phyloP scores from a whole-genome alignment of 2,797 vertebrate species.

The Pachyuromys duprasi region DNA sequence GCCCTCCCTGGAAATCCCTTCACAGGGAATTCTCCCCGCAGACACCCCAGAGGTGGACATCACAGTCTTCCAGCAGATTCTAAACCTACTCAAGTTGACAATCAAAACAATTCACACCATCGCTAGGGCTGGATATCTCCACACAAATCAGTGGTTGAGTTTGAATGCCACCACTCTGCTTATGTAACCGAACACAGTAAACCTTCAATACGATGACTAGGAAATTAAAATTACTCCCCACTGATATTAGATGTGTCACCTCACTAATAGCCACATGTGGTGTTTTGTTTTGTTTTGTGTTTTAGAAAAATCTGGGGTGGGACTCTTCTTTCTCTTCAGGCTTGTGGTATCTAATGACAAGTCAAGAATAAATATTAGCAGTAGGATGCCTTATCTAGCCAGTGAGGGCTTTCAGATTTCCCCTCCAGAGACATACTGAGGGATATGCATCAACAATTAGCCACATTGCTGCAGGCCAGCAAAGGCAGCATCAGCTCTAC shows the following conservation, averaged over 20 bases:
- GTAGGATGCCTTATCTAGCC: background rate
- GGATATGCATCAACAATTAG: constrained; percentile 15
- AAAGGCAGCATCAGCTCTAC: background rate
- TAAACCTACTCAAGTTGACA: background rate
- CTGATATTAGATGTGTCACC: background rate
- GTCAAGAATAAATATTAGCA: constrained; percentile 60
- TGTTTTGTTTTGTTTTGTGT: background rate
- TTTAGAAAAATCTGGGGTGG: background rate
- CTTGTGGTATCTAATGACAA: background rate
- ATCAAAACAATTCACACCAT: background rate
- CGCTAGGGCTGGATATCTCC: background rate
- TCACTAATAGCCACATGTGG: background rate
- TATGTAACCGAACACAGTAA: background rate
- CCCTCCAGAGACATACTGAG: background rate
- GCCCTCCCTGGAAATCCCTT: background rate
- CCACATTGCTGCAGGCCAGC: background rate
- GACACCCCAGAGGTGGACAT: background rate
- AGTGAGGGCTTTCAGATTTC: background rate
- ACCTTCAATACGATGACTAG: background rate
- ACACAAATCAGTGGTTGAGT: rapidly evolving
- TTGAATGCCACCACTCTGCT: background rate
- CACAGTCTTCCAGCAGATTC: background rate
- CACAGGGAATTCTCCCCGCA: background rate
- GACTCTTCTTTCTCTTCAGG: background rate
- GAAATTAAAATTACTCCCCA: constrained; percentile 38